Base-by-base conservation (phyloP, 1,140 invertebrate genomes). In the Trichoplusia ni region DNA sequence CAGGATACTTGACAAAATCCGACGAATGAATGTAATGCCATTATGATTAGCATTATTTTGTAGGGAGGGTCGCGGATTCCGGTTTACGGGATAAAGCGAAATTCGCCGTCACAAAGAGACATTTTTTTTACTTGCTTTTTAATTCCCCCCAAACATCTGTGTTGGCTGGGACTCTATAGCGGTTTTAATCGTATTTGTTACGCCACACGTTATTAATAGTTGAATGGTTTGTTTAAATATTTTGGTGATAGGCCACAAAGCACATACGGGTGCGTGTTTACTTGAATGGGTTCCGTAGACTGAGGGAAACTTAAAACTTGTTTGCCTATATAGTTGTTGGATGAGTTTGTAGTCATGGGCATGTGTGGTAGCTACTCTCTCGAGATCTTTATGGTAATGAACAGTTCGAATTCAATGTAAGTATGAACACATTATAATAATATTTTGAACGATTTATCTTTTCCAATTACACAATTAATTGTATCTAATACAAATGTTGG, bases 1-100 rank as follows among this genome's bases (percentile, higher is more conserved):
- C 61, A 66, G 72, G 77, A 89, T 82, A 84, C 84, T 86, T 84
- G 77, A 85, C 74, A 74, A 84, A 86, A 84, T 86, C 77, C 82
- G 46, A 19, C 64, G 81, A 86, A 86, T 85, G 82, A 88, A 86
- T 87, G 83, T 89, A 90, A 86, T 89, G 79, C 81, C 76, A 89
- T 89, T 89, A 90, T 81, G 82, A 90, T 90, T 89, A 90, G 86
- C 82, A 83, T 85, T 86, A 90, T 84, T 79, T 79, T 67, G 67
- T 69, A 70, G 63, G 67, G 64, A 82, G 81, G 84, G 75, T 75
- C 75, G 75, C 70, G 73, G 75, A 90, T 86, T 87, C 86, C 83
- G 84, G 87, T 90, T 87, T 89, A 73, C 74, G 69, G 75, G 75
- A 86, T 84, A 85, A 88, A 87, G 75, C 76, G 82, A 85, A 86